These are phyloP conservation scores for Eublepharis macularius DNA, from an alignment of 2,113 vertebrate genomes.

Conservation along the genomic window DNA sequence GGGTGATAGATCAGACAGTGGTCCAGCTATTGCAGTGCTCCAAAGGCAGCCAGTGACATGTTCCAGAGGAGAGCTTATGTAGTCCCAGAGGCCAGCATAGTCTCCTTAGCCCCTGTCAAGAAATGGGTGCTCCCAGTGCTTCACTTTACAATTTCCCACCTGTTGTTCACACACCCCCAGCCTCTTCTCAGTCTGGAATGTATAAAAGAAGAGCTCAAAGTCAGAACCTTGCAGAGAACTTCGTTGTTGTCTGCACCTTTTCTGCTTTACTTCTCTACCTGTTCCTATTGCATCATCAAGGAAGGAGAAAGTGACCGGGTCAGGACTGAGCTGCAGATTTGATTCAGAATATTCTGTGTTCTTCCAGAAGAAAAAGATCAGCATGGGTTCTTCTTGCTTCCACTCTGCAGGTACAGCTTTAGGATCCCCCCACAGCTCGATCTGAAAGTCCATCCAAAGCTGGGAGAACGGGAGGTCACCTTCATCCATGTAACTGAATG, in stretches of 20 bases:
- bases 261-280: not conserved
- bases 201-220: not conserved
- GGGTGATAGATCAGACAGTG: no score
- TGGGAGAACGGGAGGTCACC: conserved; percentile 86
- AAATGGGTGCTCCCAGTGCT: no score
- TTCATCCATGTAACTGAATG: conserved; percentile 88
- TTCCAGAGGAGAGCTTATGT: no score
- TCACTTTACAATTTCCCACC: no score
- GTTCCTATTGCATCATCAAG: not conserved
- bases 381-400: not conserved
- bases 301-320: not conserved
- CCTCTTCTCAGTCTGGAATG: not conserved
- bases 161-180: no score
- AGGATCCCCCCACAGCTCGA: conserved; percentile 83
- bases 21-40: no score
- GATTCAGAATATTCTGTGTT: not conserved
- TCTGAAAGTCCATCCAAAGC: conserved; percentile 83
- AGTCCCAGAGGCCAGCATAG: no score
- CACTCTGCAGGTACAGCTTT: conserved; percentile 85
- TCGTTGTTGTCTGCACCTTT: not conserved
- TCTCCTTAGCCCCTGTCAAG: no score
- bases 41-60: no score
- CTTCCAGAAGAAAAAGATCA: accelerated
- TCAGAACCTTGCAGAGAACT: not conserved
- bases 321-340: not conserved